A percentile compares a stretch with the other conserved stretches of the same genome.
Conservation (phyloP, 1,140 invertebrate species). For the Rhyzopertha dominica region DNA sequence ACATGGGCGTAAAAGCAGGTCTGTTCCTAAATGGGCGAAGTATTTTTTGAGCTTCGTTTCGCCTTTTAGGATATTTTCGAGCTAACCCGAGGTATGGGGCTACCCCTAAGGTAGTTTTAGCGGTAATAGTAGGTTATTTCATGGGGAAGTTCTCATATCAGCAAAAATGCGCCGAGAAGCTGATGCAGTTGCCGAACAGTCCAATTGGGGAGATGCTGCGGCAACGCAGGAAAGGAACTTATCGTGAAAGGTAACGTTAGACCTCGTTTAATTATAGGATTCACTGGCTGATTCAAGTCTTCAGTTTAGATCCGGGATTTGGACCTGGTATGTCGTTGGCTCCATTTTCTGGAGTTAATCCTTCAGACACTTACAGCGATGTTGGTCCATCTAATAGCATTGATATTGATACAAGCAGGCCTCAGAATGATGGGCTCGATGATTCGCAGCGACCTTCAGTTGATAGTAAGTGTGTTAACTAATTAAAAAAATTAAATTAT, state of each 20-base stretch:
- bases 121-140: slow-evolving; percentile 65
- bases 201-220: slow-evolving; percentile 55
- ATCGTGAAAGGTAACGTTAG: slow-evolving; percentile 39
- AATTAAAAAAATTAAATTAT: background rate
- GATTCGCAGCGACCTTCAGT: slow-evolving; percentile 48
- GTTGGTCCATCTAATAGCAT: slow-evolving; percentile 34
- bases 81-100: slow-evolving; percentile 58
- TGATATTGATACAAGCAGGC: slow-evolving; percentile 48
- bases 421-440: slow-evolving; percentile 46
- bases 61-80: slow-evolving; percentile 48
- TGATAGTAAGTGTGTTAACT: slow-evolving; percentile 42
- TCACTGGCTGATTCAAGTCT: slow-evolving; percentile 11
- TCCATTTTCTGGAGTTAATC: slow-evolving; percentile 41
- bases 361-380: slow-evolving; percentile 46
- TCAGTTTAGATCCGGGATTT: slow-evolving; percentile 39
- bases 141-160: slow-evolving; percentile 73
- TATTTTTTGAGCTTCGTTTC: slow-evolving; percentile 14
- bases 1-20: slow-evolving; percentile 58
- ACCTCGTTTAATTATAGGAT: slow-evolving; percentile 4
- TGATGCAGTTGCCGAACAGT: slow-evolving; percentile 65
- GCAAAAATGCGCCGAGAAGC: slow-evolving; percentile 64
- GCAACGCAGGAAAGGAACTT: slow-evolving; percentile 47
- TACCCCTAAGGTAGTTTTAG: slow-evolving; percentile 59
- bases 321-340: slow-evolving; percentile 45
- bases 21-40: slow-evolving; percentile 24